phyloP scores from a whole-genome alignment of 2,113 vertebrate genomes.

The Ciconia stormi region DNA sequence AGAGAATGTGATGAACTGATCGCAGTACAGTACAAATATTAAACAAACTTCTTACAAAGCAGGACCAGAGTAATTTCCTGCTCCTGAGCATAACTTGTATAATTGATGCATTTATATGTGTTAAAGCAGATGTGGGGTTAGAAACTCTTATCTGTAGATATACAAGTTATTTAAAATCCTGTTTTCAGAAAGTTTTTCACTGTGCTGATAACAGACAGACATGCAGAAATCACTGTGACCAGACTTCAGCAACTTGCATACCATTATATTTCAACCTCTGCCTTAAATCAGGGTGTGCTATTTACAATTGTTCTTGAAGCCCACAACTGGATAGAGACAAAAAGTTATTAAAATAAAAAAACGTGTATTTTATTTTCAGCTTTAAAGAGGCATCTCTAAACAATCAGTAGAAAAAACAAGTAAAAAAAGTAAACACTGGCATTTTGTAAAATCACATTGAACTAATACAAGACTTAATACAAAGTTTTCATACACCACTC shows the following conservation, averaged over 20 bases:
- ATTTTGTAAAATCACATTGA: slow-evolving; percentile 6
- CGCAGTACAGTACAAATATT: background rate
- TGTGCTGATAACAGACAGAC: background rate
- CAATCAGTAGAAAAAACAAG: slow-evolving; percentile 32
- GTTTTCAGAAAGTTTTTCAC: background rate
- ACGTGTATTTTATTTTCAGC: background rate
- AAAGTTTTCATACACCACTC: background rate
- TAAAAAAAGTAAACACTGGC: slow-evolving; percentile 23
- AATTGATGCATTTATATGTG: background rate
- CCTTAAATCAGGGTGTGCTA: background rate
- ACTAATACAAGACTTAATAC: background rate
- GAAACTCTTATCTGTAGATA: background rate
- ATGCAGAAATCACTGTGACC: background rate
- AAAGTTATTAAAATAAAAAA: background rate
- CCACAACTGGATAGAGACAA: background rate
- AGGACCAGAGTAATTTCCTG: background rate
- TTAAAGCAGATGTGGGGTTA: background rate
- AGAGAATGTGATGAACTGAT: background rate
- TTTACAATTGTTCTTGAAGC: background rate
- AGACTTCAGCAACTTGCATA: background rate
- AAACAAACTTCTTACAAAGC: background rate
- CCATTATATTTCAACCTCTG: background rate
- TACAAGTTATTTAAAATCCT: background rate
- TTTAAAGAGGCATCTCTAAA: slow-evolving; percentile 23
- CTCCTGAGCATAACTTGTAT: background rate